These are phyloP conservation scores for Drosophila villosipedis DNA, from an alignment of 2,888 invertebrate species.

Conservation along the genomic window DNA sequence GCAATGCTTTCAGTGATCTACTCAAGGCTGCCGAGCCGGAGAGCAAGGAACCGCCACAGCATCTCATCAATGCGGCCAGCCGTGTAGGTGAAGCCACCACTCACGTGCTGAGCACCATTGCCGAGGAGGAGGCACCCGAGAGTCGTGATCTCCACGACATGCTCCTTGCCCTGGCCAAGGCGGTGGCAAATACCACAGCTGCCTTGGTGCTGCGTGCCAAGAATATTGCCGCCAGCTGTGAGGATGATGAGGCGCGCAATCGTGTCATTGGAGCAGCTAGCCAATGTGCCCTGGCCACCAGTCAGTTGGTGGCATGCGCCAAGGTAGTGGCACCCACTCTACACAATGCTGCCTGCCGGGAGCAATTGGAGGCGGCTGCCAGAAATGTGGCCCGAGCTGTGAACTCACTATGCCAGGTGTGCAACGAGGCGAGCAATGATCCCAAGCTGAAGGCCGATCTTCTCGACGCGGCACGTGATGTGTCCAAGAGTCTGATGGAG, in stretches of 20 bases:
- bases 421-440: slow-evolving; percentile 90
- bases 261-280: slow-evolving; percentile 97
- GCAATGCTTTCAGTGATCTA: slow-evolving; percentile 97
- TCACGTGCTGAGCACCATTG: slow-evolving; percentile 95
- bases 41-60: slow-evolving; percentile 96
- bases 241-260: slow-evolving; percentile 87
- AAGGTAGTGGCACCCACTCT: slow-evolving; percentile 96
- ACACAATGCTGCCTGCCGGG: slow-evolving; percentile 93
- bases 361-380: slow-evolving; percentile 96
- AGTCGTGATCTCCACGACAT: slow-evolving; percentile 95
- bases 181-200: slow-evolving; percentile 99
- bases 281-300: slow-evolving; percentile 98
- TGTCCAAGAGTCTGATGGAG: slow-evolving; percentile 94
- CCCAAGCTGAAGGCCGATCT: slow-evolving; percentile 90
- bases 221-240: slow-evolving; percentile 96
- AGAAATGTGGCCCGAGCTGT: slow-evolving; percentile 97
- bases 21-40: slow-evolving; percentile 98
- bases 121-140: slow-evolving; percentile 95
- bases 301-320: slow-evolving; percentile 98
- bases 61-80: slow-evolving; percentile 96
- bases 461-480: slow-evolving; percentile 93
- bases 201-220: slow-evolving; percentile 98
- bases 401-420: slow-evolving; percentile 93
- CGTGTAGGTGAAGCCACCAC: slow-evolving; percentile 98
- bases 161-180: slow-evolving; percentile 96